A percentile compares a stretch with the other conserved stretches of the same genome.
Conservation (phyloP, 2,113 vertebrate genomes). For the Hypomesus transpacificus region DNA sequence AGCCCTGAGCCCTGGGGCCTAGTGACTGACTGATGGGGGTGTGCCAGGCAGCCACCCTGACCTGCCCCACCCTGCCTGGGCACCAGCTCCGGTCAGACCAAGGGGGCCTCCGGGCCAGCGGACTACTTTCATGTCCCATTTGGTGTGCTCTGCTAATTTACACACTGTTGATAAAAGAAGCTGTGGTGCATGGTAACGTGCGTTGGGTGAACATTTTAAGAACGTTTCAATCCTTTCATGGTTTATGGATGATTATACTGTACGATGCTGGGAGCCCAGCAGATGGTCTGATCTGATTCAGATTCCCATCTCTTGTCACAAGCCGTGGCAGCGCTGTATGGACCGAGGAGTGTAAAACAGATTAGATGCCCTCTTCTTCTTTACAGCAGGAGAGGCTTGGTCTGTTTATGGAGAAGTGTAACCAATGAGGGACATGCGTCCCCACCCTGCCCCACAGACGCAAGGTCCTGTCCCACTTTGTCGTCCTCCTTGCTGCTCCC, state of each 20-base stretch:
- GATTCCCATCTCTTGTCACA: slow-evolving; percentile 1
- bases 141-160: slow-evolving; percentile 26
- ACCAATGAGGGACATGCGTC: not conserved
- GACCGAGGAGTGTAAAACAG: not conserved
- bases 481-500: not conserved
- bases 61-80: slow-evolving; percentile 23
- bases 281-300: slow-evolving; percentile 14
- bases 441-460: not conserved
- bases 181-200: slow-evolving; percentile 3
- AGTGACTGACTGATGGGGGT: slow-evolving; percentile 55
- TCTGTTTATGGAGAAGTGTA: not conserved
- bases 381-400: not conserved
- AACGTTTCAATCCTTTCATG: slow-evolving; percentile 22
- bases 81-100: slow-evolving; percentile 27
- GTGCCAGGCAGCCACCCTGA: slow-evolving; percentile 44
- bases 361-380: not conserved
- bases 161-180: slow-evolving; percentile 9
- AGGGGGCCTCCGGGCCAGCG: slow-evolving; percentile 1
- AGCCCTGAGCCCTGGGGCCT: slow-evolving; percentile 41
- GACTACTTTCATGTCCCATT: slow-evolving; percentile 13
- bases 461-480: not conserved
- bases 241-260: slow-evolving; percentile 24
- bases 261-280: slow-evolving; percentile 11
- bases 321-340: not conserved
- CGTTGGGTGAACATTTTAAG: slow-evolving; percentile 10